Conservation (phyloP, 2,113 vertebrate species). For the Cyanoliseus patagonus region DNA sequence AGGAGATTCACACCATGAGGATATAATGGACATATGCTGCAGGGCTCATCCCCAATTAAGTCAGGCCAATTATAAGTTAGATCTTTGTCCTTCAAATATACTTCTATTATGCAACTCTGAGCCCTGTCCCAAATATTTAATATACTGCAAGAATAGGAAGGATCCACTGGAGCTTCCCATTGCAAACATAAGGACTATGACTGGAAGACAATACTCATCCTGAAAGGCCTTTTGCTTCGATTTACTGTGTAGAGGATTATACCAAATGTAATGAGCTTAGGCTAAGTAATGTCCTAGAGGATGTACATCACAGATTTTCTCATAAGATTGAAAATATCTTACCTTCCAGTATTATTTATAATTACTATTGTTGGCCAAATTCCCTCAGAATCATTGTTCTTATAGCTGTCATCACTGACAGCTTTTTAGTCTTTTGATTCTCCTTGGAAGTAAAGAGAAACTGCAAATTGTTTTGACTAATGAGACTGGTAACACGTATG, state of each 20-base stretch:
- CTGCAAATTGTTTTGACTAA: background rate
- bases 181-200: background rate
- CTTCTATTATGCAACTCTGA: background rate
- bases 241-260: background rate
- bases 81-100: background rate
- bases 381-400: background rate
- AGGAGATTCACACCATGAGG: background rate
- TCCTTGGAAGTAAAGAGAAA: background rate
- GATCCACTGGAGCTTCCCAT: background rate
- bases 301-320: background rate
- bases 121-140: background rate
- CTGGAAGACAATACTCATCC: background rate
- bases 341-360: background rate
- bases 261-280: background rate
- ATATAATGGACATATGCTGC: background rate
- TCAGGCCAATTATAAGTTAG: background rate
- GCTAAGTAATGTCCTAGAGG: background rate
- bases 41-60: background rate
- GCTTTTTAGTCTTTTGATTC: background rate
- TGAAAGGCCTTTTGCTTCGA: background rate
- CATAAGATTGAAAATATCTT: background rate
- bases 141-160: background rate
- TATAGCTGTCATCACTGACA: background rate
- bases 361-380: background rate
- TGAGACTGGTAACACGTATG: background rate